A percentile compares a stretch with the other conserved stretches of the same genome.
Evolutionary conservation across 2,888 invertebrate species (phyloP).

Genomic region (Subacronicta megacephala): DNA sequence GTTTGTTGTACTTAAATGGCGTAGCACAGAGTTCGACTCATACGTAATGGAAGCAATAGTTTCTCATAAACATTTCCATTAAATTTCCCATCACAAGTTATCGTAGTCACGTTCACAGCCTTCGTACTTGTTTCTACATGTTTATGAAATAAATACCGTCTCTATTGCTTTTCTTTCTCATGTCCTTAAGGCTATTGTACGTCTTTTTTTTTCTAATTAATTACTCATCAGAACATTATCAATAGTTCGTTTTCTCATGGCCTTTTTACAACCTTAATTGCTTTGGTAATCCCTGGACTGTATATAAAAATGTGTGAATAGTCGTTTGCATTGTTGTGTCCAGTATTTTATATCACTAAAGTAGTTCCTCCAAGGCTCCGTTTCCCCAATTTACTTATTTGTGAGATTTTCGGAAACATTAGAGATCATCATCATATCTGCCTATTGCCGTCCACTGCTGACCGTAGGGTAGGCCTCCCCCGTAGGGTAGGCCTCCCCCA

Average conservation of each 20-base stretch:
- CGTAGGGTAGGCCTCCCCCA: too few relatives aligned
- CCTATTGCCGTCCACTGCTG: too few relatives aligned
- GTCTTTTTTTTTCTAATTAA: slow-evolving; percentile 57
- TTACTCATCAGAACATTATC: slow-evolving; percentile 53
- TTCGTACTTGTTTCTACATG: slow-evolving; percentile 25
- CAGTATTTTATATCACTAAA: too few relatives aligned
- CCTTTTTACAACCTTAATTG: slow-evolving; percentile 49
- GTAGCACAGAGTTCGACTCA: slow-evolving; percentile 27
- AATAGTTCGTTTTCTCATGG: slow-evolving; percentile 62
- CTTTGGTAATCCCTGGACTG: slow-evolving; percentile 1
- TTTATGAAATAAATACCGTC: slow-evolving; percentile 63
- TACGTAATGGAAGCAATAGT: slow-evolving; percentile 36
- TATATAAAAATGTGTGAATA: too few relatives aligned
- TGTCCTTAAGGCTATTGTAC: slow-evolving; percentile 69
- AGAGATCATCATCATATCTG: too few relatives aligned
- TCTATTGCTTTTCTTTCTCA: slow-evolving; percentile 67
- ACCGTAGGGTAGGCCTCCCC: too few relatives aligned
- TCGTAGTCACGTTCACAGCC: slow-evolving; percentile 29
- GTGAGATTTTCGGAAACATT: too few relatives aligned
- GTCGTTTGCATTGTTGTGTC: too few relatives aligned
- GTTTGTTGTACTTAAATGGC: slow-evolving; percentile 26
- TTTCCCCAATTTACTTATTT: too few relatives aligned
- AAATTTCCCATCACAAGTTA: slow-evolving; percentile 40
- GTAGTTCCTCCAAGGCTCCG: too few relatives aligned
- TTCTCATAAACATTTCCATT: slow-evolving; percentile 47